These are phyloP conservation scores for Heteromurus nitidus DNA, from an alignment of 2,888 invertebrate genomes.

Conservation along the genomic window DNA sequence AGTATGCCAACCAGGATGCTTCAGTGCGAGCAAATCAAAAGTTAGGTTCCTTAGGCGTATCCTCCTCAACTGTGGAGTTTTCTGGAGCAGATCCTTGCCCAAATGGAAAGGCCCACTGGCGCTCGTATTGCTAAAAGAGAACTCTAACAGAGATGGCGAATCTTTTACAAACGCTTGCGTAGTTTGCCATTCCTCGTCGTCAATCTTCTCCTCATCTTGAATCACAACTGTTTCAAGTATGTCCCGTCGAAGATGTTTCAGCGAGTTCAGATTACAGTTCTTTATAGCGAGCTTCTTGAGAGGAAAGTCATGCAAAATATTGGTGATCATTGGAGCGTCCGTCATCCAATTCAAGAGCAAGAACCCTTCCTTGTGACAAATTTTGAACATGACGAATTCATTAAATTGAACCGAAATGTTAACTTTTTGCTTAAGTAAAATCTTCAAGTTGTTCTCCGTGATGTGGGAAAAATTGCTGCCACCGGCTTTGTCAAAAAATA, in stretches of 20 bases:
- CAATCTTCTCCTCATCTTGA: background rate
- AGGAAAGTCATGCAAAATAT: background rate
- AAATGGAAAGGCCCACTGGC: background rate
- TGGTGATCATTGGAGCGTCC: background rate
- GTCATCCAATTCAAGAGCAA: background rate
- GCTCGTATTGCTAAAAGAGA: background rate
- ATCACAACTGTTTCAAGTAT: background rate
- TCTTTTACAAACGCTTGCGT: background rate
- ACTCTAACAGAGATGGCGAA: background rate
- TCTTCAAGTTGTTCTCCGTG: background rate
- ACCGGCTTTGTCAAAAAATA: background rate
- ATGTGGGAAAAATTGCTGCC: background rate
- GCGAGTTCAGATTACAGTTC: background rate
- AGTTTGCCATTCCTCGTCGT: background rate
- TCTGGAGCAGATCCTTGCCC: background rate
- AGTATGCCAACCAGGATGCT: background rate
- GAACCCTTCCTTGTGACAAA: background rate
- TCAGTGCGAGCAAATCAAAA: background rate
- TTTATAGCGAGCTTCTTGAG: background rate
- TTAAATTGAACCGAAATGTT: background rate
- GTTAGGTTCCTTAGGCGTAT: background rate
- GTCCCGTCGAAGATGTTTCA: background rate
- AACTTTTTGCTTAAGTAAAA: background rate
- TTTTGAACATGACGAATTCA: background rate
- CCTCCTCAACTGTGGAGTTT: background rate